Evolutionary conservation across 2,797 vertebrate genomes (phyloP).

Genomic region (Pitangus sulphuratus): DNA sequence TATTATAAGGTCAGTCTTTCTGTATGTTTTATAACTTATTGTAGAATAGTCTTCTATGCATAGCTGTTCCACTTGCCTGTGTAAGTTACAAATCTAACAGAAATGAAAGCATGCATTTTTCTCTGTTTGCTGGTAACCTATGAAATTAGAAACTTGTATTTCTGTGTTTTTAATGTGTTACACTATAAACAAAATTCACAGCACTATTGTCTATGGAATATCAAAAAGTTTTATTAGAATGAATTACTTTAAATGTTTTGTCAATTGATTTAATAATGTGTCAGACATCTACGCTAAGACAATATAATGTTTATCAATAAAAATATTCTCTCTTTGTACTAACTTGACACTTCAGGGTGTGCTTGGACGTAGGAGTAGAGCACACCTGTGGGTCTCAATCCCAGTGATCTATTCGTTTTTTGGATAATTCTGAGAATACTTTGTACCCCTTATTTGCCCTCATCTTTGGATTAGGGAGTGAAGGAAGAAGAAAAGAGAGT

Average conservation of each 20-base stretch:
- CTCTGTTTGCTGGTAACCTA: conserved; percentile 62
- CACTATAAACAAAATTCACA: conserved; percentile 59
- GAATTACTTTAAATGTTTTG: conserved; percentile 66
- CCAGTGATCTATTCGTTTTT: not conserved
- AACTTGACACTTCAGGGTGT: conserved; percentile 21
- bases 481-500: not conserved
- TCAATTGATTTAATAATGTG: conserved; percentile 64
- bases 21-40: conserved; percentile 57
- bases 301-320: conserved; percentile 61
- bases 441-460: not conserved
- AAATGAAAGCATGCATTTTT: conserved; percentile 62
- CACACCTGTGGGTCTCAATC: not conserved
- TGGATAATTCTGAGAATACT: not conserved
- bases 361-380: not conserved
- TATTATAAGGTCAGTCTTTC: conserved; percentile 59
- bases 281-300: conserved; percentile 45
- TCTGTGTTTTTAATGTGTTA: conserved; percentile 66
- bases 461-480: not conserved
- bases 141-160: conserved; percentile 64
- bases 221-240: conserved; percentile 54
- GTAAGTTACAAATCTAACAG: conserved; percentile 55
- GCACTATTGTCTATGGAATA: conserved; percentile 66
- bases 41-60: conserved; percentile 42
- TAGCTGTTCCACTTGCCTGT: conserved; percentile 54
- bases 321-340: conserved; percentile 51